These are phyloP conservation scores for Trachelus iudaicus DNA, from an alignment of 2,888 invertebrate species.

Conservation along the genomic window DNA sequence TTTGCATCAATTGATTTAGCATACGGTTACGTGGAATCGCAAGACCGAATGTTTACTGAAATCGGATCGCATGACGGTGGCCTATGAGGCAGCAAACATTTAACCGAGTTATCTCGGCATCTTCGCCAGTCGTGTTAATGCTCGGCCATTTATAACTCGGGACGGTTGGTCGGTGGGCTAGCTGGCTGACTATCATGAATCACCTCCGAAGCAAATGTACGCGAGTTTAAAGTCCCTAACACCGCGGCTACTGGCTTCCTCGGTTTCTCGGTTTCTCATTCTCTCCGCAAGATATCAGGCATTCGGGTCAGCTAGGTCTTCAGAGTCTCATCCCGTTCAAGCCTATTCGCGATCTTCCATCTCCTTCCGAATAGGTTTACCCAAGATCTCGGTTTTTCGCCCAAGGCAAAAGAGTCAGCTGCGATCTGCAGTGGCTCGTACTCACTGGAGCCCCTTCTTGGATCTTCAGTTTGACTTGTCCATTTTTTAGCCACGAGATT, in stretches of 20 bases:
- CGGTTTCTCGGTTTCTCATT: conserved; percentile 10
- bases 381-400: too few species aligned
- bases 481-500: too few species aligned
- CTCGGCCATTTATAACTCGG: conserved; percentile 28
- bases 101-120: conserved; percentile 26
- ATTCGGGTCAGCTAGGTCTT: too few species aligned
- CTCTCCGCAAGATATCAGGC: too few species aligned
- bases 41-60: neutral
- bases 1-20: neutral
- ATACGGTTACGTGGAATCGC: neutral
- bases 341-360: too few species aligned
- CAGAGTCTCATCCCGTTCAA: too few species aligned
- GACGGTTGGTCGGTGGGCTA: conserved; percentile 20
- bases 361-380: too few species aligned
- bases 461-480: too few species aligned
- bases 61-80: conserved; percentile 27
- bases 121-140: conserved; percentile 26
- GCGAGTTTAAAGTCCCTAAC: conserved; percentile 22
- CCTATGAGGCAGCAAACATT: conserved; percentile 27
- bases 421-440: too few species aligned
- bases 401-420: too few species aligned
- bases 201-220: conserved; percentile 26
- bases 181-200: conserved; percentile 17
- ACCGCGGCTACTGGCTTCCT: conserved; percentile 21
- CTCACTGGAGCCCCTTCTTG: too few species aligned